phyloP scores from a whole-genome alignment of 2,888 invertebrate species.

The Dasysyrphus tricinctus region DNA sequence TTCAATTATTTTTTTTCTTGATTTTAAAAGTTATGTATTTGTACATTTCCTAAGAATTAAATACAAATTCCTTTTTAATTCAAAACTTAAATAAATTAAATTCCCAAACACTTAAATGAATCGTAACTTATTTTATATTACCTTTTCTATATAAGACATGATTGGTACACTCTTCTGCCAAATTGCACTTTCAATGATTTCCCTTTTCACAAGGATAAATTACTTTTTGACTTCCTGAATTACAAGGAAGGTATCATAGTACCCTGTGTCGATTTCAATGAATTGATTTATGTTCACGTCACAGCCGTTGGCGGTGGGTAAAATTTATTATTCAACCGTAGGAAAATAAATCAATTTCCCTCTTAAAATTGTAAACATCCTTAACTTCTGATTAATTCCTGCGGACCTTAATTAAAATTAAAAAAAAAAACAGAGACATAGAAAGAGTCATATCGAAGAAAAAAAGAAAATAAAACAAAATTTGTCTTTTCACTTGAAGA shows the following conservation, averaged over 20 bases:
- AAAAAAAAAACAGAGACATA: background rate
- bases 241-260: background rate
- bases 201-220: conserved; percentile 8
- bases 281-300: conserved; percentile 40
- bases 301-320: background rate
- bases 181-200: conserved; percentile 10
- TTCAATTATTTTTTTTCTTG: no score
- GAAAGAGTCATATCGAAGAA: background rate
- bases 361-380: conserved; percentile 27
- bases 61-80: background rate
- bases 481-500: conserved; percentile 21
- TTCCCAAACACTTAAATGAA: background rate
- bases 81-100: background rate
- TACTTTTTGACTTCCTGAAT: conserved; percentile 15
- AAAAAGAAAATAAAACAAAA: conserved; percentile 2
- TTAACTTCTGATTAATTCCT: conserved; percentile 29
- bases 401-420: conserved; percentile 34
- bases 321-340: conserved; percentile 7
- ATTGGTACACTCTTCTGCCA: background rate
- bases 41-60: background rate
- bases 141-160: background rate
- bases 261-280: conserved; percentile 7
- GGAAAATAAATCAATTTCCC: conserved; percentile 35
- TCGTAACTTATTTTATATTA: background rate
- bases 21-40: no score